Percentiles rank a stretch among this genome's conserved stretches.
Conservation (phyloP, 2,888 invertebrate genomes). For the Amitus sp. region DNA sequence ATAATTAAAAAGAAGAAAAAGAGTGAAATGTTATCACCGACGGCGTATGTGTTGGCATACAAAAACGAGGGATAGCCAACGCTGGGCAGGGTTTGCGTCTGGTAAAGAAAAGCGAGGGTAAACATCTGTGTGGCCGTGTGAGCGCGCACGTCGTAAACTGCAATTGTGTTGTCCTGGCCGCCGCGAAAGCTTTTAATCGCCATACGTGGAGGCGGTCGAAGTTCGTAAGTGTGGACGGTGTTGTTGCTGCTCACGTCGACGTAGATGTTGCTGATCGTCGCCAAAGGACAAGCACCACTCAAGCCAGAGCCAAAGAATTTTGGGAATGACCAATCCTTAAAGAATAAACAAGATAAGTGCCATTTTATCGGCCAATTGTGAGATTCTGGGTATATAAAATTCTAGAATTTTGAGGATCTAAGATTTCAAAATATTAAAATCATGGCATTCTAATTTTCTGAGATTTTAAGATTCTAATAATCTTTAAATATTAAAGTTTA, state of each 20-base stretch:
- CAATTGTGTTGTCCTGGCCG: constrained; percentile 74
- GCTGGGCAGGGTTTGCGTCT: constrained; percentile 66
- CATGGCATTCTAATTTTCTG: too few relatives aligned
- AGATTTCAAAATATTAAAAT: too few relatives aligned
- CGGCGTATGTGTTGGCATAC: constrained; percentile 82
- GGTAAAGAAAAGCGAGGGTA: constrained; percentile 75
- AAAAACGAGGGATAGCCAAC: constrained; percentile 75
- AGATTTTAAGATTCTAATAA: too few relatives aligned
- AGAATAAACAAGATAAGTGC: not conserved
- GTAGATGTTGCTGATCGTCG: constrained; percentile 81
- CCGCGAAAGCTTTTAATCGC: constrained; percentile 74
- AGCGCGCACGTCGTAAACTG: constrained; percentile 75
- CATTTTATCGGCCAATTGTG: too few relatives aligned
- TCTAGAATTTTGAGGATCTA: too few relatives aligned
- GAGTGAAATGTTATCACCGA: too few relatives aligned
- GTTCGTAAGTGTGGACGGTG: constrained; percentile 71
- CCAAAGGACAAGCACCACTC: constrained; percentile 83
- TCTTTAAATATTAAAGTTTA: too few relatives aligned
- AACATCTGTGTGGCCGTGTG: constrained; percentile 68
- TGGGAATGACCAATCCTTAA: constrained; percentile 84
- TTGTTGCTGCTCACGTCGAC: constrained; percentile 78
- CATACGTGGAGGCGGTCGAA: constrained; percentile 73
- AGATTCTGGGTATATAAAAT: too few relatives aligned
- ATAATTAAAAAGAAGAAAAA: too few relatives aligned
- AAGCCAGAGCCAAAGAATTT: constrained; percentile 89